Percentiles rank a stretch among this genome's conserved stretches.
phyloP scores from a whole-genome alignment of 2,797 vertebrate species.

The Luscinia megarhynchos region DNA sequence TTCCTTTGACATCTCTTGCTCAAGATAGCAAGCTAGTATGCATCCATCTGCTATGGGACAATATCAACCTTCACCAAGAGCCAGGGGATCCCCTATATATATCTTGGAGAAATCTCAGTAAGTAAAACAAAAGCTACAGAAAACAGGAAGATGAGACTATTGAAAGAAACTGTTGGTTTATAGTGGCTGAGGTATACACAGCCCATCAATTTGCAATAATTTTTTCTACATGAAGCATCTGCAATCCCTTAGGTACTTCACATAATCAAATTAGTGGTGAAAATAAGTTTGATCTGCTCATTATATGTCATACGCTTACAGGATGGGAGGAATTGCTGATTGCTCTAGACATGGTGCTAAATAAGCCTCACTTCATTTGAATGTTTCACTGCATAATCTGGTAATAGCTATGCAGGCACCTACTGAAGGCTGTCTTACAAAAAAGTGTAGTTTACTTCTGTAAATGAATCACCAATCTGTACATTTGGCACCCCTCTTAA shows the following conservation, averaged over 20 bases:
- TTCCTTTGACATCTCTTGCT: slow-evolving; percentile 89
- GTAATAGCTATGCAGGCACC: background rate
- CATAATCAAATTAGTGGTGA: background rate
- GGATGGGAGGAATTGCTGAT: background rate
- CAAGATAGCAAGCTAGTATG: slow-evolving; percentile 96
- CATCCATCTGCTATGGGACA: slow-evolving; percentile 96
- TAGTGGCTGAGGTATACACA: background rate
- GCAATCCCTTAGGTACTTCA: background rate
- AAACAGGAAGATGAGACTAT: background rate
- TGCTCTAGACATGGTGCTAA: background rate
- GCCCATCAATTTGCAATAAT: background rate
- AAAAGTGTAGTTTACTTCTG: background rate
- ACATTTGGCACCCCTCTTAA: background rate
- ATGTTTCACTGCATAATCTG: background rate
- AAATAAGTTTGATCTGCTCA: background rate
- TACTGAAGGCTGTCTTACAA: background rate
- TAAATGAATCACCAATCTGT: background rate
- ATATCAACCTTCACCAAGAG: slow-evolving; percentile 94
- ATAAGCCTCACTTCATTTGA: background rate
- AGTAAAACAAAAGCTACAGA: slow-evolving; percentile 72
- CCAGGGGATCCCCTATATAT: slow-evolving; percentile 90
- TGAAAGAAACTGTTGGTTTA: background rate
- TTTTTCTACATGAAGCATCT: background rate
- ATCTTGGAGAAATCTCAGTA: slow-evolving; percentile 91
- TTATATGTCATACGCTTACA: background rate